Base-by-base conservation (phyloP, 2,888 invertebrate genomes). In the Acanthococcus lagerstroemiae region DNA sequence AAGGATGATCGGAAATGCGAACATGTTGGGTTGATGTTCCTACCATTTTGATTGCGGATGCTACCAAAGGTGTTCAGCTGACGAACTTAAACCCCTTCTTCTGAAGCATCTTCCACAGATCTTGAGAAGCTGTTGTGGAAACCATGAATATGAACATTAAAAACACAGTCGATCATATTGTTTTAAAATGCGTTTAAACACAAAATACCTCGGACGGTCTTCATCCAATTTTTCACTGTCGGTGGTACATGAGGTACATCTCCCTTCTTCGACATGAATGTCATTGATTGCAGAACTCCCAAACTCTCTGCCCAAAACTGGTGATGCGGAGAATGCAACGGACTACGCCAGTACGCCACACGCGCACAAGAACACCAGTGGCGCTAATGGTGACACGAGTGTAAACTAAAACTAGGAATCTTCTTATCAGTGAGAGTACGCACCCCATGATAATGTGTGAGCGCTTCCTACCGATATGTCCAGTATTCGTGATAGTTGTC, bases 291-390 rank as follows among this genome's bases (percentile, higher is more conserved):
- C 1, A 57, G 25, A 2, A 57, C 17, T 57, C 44, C 17, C 25
- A 57, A 45, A 15, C 45, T 45, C n/a, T 58, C 58, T 24, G 9
- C 7, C 57, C 57, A 37, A 30, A 56, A 22, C 37, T 56, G n/a
- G 30, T 56, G 56, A 7, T 56, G 56, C 21, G 37, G 56, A 56
- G 56, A 56, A 30, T 56, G 26, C 30, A n/a, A n/a, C n/a, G n/a
- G n/a, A n/a, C n/a, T n/a, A n/a, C n/a, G n/a, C n/a, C n/a, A n/a
- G n/a, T n/a, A n/a, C n/a, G n/a, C n/a, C n/a, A n/a, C n/a, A n/a
- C n/a, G n/a, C n/a, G n/a, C n/a, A n/a, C n/a, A n/a, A n/a, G n/a
- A n/a, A n/a, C n/a, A n/a, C n/a, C n/a, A n/a, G n/a, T n/a, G n/a
- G n/a, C n/a, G n/a, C n/a, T n/a, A n/a, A n/a, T n/a, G n/a, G n/a